phyloP scores from a whole-genome alignment of 2,888 invertebrate species.

The Chrysina gloriosa region DNA sequence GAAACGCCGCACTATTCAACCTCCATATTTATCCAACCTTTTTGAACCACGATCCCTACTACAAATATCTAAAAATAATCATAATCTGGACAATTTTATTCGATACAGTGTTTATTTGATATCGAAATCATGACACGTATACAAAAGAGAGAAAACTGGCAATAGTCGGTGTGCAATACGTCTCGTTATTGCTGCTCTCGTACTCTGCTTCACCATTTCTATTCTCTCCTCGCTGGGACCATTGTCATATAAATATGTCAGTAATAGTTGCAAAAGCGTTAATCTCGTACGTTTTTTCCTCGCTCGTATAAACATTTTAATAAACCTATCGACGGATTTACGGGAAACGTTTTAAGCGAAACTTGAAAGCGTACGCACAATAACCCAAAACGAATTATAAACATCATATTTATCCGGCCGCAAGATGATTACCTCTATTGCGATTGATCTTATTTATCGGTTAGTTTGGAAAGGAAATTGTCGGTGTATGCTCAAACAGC shows the following conservation, averaged over 20 bases:
- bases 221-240: slow-evolving; percentile 20
- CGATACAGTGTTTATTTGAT: slow-evolving; percentile 38
- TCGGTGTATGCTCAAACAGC: slow-evolving; percentile 9
- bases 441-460: slow-evolving; percentile 35
- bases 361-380: slow-evolving; percentile 33
- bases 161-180: slow-evolving; percentile 25
- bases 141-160: slow-evolving; percentile 22
- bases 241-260: slow-evolving; percentile 42
- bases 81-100: slow-evolving; percentile 39
- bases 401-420: slow-evolving; percentile 27
- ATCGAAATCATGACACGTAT: slow-evolving; percentile 38
- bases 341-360: slow-evolving; percentile 15
- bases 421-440: slow-evolving; percentile 18
- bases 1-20: slow-evolving; percentile 22
- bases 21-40: slow-evolving; percentile 34
- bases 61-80: slow-evolving; percentile 37
- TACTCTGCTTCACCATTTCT: neutral
- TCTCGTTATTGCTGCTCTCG: slow-evolving; percentile 11
- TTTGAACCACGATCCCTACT: slow-evolving; percentile 22
- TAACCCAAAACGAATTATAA: slow-evolving; percentile 28
- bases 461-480: slow-evolving; percentile 26
- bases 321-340: slow-evolving; percentile 33
- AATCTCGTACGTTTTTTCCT: slow-evolving; percentile 29
- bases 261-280: slow-evolving; percentile 40
- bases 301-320: slow-evolving; percentile 34